Evolutionary conservation across 1,140 invertebrate species (phyloP).

Genomic region (Euwallacea similis): DNA sequence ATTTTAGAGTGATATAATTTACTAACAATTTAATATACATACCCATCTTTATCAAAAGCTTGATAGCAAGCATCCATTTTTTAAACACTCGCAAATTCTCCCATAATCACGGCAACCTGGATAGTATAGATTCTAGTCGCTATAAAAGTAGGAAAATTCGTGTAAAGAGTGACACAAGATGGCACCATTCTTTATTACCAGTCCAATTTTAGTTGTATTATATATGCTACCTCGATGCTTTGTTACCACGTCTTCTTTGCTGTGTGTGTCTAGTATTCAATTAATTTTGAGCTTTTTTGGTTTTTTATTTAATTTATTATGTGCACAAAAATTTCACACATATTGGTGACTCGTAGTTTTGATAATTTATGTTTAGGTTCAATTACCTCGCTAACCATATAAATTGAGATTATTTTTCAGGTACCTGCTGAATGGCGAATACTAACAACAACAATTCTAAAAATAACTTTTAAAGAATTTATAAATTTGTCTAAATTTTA

Average conservation of each 20-base stretch:
- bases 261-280: neutral
- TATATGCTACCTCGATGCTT: too few species aligned
- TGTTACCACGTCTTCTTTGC: neutral
- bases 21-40: conserved; percentile 48
- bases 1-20: neutral
- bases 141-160: conserved; percentile 16
- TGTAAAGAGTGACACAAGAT: conserved; percentile 22
- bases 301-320: too few species aligned
- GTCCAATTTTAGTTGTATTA: neutral
- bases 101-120: neutral
- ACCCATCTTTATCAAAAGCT: conserved; percentile 83
- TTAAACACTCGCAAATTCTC: conserved; percentile 1
- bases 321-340: too few species aligned
- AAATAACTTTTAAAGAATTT: too few species aligned
- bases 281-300: too few species aligned
- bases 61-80: conserved; percentile 83
- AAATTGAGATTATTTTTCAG: too few species aligned
- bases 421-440: too few species aligned
- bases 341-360: too few species aligned
- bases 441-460: too few species aligned
- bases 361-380: too few species aligned
- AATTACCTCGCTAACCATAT: too few species aligned
- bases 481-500: too few species aligned
- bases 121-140: conserved; percentile 15
- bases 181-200: conserved; percentile 12